Evolutionary conservation across 2,797 vertebrate species (phyloP).

Genomic region (Melopsittacus undulatus): DNA sequence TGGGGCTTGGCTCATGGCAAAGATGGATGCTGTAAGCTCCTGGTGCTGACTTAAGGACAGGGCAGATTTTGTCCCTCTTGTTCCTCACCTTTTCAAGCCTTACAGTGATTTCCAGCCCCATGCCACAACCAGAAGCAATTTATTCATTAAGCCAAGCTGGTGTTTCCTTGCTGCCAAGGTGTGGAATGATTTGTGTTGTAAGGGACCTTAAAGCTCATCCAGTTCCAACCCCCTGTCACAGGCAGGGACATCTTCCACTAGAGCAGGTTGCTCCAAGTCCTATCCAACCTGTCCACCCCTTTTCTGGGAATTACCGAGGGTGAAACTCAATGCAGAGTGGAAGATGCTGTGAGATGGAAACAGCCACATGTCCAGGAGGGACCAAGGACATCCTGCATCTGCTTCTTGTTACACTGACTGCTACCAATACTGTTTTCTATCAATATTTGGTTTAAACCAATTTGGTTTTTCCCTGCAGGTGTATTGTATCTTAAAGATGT

Average conservation of each 20-base stretch:
- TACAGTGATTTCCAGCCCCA: neutral
- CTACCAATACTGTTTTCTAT: neutral
- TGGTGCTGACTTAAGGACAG: neutral
- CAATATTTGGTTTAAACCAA: neutral
- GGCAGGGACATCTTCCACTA: neutral
- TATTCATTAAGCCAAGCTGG: neutral
- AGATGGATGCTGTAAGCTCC: neutral
- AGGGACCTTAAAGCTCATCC: neutral
- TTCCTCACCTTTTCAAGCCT: neutral
- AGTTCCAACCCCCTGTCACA: neutral
- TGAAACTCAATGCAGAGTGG: neutral
- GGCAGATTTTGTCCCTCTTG: neutral
- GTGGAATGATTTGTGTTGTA: neutral
- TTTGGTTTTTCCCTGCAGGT: neutral
- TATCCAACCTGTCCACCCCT: neutral
- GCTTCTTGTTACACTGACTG: neutral
- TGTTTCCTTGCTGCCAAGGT: neutral
- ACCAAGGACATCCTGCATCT: neutral
- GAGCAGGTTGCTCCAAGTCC: neutral
- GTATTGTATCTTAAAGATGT: neutral
- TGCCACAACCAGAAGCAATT: neutral
- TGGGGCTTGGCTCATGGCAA: fast-evolving
- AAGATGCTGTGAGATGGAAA: neutral
- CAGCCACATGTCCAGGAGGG: neutral
- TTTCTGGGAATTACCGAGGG: neutral